A percentile compares a stretch with the other conserved stretches of the same genome.
Conservation (phyloP, 1,140 invertebrate species). For the Manduca sexta region DNA sequence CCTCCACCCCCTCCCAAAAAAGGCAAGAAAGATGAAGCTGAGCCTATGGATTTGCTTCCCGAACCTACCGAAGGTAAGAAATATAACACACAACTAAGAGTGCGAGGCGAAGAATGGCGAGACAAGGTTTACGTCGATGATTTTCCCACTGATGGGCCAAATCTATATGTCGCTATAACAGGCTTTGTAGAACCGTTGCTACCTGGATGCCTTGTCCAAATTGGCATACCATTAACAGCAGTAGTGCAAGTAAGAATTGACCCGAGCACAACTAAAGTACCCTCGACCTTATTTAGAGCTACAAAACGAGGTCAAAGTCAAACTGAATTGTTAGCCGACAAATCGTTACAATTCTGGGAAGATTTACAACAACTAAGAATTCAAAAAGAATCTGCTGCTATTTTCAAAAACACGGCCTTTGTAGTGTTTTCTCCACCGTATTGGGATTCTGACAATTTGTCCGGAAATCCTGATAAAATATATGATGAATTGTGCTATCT, state of each 20-base stretch:
- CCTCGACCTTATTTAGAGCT: conserved; percentile 26
- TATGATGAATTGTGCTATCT: conserved; percentile 71
- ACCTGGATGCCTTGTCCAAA: conserved; percentile 55
- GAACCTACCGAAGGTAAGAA: conserved; percentile 53
- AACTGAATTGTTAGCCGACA: conserved; percentile 41
- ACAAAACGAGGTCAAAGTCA: conserved; percentile 46
- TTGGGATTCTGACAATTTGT: conserved; percentile 32
- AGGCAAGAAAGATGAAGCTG: conserved; percentile 30
- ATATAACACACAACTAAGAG: conserved; percentile 62
- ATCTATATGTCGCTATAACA: conserved; percentile 72
- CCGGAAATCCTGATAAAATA: conserved; percentile 51
- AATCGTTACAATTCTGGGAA: conserved; percentile 54
- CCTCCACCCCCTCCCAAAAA: conserved; percentile 17
- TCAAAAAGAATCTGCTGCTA: conserved; percentile 27
- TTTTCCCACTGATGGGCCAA: conserved; percentile 68
- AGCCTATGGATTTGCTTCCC: conserved; percentile 5
- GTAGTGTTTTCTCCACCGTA: conserved; percentile 60
- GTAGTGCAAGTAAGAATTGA: conserved; percentile 58
- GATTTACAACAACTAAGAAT: conserved; percentile 45
- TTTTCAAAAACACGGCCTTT: conserved; percentile 65
- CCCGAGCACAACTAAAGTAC: conserved; percentile 18
- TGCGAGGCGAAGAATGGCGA: conserved; percentile 73
- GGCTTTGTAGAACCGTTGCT: conserved; percentile 71
- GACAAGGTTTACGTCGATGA: conserved; percentile 72
- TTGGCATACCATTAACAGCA: conserved; percentile 64